These are phyloP conservation scores for Euleptes europaea DNA, from an alignment of 2,113 vertebrate genomes.

Conservation along the genomic window DNA sequence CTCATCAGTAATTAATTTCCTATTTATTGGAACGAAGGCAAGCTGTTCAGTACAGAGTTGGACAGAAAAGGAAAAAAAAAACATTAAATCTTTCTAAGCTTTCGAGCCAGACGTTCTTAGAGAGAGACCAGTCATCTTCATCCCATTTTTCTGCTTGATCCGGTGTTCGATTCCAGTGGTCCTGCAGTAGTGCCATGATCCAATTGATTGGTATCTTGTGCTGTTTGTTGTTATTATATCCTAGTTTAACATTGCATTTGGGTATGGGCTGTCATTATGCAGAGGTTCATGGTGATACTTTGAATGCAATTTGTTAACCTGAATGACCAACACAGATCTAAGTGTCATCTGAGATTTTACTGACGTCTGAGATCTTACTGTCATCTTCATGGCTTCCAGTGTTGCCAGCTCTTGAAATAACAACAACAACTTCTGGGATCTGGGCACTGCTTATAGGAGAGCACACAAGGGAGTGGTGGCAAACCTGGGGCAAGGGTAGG, in stretches of 20 bases:
- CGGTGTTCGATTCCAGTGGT: not conserved
- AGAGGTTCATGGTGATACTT: not conserved
- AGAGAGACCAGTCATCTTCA: not conserved
- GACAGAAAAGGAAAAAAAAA: not conserved
- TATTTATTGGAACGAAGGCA: not conserved
- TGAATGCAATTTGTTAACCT: not conserved
- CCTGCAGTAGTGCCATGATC: not conserved
- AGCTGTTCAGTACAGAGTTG: slow-evolving; percentile 17
- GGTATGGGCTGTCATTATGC: not conserved
- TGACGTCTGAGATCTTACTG: too few species aligned
- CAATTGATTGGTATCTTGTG: not conserved
- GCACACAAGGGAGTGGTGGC: too few species aligned
- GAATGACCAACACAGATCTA: not conserved
- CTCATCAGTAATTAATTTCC: not conserved
- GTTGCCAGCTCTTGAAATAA: not conserved
- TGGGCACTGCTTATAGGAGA: too few species aligned
- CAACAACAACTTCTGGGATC: not conserved
- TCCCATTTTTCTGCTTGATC: slow-evolving; percentile 22
- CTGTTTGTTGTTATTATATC: accelerated
- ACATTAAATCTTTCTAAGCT: slow-evolving; percentile 27
- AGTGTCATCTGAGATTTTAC: not conserved
- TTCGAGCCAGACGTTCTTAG: not conserved
- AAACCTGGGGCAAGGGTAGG: too few species aligned
- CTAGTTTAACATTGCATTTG: not conserved
- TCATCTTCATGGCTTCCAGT: not conserved